Percentiles rank a stretch among this genome's conserved stretches.
Evolutionary conservation across 2,113 vertebrate genomes (phyloP).

Genomic region (Psephotus haematonotus): DNA sequence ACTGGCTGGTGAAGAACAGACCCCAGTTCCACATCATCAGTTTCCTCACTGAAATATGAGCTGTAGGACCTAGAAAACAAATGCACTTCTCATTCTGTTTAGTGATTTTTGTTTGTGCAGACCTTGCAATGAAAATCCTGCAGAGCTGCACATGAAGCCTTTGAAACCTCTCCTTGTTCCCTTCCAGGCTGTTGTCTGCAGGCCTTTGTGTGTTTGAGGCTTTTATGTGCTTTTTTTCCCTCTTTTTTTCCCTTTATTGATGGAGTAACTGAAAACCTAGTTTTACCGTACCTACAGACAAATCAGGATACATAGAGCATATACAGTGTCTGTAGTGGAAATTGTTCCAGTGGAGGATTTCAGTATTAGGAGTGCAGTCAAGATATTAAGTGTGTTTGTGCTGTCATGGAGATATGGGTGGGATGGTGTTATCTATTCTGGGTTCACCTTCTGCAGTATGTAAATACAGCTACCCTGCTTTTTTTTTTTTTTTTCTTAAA

Average conservation of each 20-base stretch:
- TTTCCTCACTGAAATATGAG: background rate
- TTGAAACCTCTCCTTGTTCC: background rate
- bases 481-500: background rate
- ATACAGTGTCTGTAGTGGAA: background rate
- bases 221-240: no score
- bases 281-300: background rate
- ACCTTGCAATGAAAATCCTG: background rate
- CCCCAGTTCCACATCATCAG: accelerated
- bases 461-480: background rate
- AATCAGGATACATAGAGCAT: background rate
- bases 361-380: background rate
- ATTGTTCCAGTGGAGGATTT: background rate
- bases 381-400: background rate
- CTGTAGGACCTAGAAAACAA: background rate
- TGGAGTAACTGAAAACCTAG: background rate
- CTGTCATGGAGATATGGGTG: background rate
- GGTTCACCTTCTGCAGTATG: background rate
- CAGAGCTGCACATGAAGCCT: background rate
- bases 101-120: background rate
- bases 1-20: background rate
- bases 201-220: background rate
- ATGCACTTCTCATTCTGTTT: background rate
- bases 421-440: background rate
- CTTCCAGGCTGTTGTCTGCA: background rate
- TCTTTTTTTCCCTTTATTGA: no score